Evolutionary conservation across 30 jellyfish, hydroid and myxozoan species (phyloP).

Genomic region (Turritopsis dohrnii): DNA sequence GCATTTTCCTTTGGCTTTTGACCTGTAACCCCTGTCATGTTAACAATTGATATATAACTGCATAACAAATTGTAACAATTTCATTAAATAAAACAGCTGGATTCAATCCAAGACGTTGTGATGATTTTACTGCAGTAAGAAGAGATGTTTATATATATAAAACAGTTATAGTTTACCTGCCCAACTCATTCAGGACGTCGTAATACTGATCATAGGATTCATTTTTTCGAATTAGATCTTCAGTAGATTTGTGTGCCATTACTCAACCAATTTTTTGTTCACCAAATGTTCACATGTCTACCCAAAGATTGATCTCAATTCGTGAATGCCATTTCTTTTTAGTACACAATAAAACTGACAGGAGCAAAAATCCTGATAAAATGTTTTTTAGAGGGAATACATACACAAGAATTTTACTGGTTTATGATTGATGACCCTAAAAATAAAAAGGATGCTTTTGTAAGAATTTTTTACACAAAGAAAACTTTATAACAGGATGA

Average conservation of each 20-base stretch:
- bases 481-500: background rate
- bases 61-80: too few relatives aligned
- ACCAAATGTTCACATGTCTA: constrained; percentile 1
- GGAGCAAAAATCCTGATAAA: background rate
- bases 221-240: constrained; percentile 35
- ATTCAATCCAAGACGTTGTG: background rate
- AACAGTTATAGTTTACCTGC: constrained; percentile 58
- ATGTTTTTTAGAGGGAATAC: background rate
- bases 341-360: background rate
- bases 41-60: too few relatives aligned
- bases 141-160: background rate
- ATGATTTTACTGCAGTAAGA: too few relatives aligned
- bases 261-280: background rate
- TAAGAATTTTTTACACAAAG: background rate
- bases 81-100: too few relatives aligned
- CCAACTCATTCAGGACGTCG: constrained; percentile 84
- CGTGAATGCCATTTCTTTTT: background rate
- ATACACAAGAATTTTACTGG: background rate
- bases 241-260: constrained; percentile 16
- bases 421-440: background rate
- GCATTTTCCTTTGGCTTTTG: too few relatives aligned
- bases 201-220: constrained; percentile 71
- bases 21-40: too few relatives aligned
- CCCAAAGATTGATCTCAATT: background rate
- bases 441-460: background rate